Evolutionary conservation across 2,888 invertebrate species (phyloP).

Genomic region (Habroteleia sp.): DNA sequence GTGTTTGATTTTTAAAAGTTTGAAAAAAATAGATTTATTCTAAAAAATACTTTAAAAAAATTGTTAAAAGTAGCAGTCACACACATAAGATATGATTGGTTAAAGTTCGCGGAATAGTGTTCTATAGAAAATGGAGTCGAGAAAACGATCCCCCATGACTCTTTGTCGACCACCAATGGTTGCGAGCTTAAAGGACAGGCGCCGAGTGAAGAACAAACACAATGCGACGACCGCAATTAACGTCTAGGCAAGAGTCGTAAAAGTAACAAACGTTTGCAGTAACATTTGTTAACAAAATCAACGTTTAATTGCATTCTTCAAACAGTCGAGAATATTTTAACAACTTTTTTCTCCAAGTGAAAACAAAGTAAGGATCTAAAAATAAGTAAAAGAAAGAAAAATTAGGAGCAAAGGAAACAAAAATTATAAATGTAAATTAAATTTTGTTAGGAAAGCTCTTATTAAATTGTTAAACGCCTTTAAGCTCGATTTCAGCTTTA

Average conservation of each 20-base stretch:
- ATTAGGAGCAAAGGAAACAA: neutral
- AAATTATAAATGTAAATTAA: conserved; percentile 33
- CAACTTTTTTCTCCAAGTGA: conserved; percentile 15
- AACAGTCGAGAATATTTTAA: conserved; percentile 40
- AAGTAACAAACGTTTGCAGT: conserved; percentile 44
- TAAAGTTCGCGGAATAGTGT: conserved; percentile 37
- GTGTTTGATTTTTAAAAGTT: too few relatives aligned
- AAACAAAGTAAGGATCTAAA: neutral
- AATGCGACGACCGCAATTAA: conserved; percentile 56
- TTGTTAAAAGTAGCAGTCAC: conserved; percentile 36
- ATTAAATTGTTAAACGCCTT: conserved; percentile 50
- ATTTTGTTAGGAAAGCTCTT: conserved; percentile 16
- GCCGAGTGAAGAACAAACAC: conserved; percentile 57
- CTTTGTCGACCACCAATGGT: conserved; percentile 60
- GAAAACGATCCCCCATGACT: conserved; percentile 62
- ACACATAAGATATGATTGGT: conserved; percentile 26
- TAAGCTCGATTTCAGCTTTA: conserved; percentile 48
- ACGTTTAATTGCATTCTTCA: conserved; percentile 43
- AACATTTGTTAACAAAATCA: conserved; percentile 45
- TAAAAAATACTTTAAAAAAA: too few relatives aligned
- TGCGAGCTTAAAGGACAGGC: conserved; percentile 57
- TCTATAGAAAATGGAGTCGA: conserved; percentile 60
- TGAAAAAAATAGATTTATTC: too few relatives aligned
- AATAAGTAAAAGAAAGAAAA: conserved; percentile 3
- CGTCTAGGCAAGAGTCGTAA: conserved; percentile 30